Percentiles rank a stretch among this genome's conserved stretches.
These are phyloP conservation scores for Drosophila pachea DNA, from an alignment of 1,140 invertebrate species.

Conservation along the genomic window DNA sequence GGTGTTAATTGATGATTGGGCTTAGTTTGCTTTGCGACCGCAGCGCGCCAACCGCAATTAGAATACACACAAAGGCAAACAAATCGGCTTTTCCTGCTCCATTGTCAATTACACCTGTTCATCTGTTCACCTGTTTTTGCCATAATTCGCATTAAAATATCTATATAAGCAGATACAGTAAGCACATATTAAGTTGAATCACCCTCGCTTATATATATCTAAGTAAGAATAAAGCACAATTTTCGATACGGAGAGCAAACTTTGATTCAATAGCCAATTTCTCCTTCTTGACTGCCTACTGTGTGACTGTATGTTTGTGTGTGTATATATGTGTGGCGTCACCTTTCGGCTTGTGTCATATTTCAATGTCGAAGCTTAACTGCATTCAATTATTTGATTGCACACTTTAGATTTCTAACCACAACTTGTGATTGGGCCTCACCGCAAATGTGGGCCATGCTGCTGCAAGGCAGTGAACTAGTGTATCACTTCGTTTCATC, in stretches of 20 bases:
- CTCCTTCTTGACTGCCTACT: neutral
- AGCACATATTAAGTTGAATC: neutral
- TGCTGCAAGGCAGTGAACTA: too few relatives aligned
- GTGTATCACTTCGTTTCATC: too few relatives aligned
- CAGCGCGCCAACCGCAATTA: slow-evolving; percentile 19
- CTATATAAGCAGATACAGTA: neutral
- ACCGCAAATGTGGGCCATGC: slow-evolving; percentile 5
- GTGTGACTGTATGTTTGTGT: neutral
- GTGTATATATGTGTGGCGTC: slow-evolving; percentile 6
- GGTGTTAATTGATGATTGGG: slow-evolving; percentile 36
- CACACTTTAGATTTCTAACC: too few relatives aligned
- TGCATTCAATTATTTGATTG: slow-evolving; percentile 6
- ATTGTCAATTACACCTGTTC: slow-evolving; percentile 22
- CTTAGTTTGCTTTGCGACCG: slow-evolving; percentile 12
- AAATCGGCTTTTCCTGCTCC: neutral
- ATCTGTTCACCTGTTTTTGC: slow-evolving; percentile 15
- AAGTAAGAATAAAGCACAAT: too few relatives aligned
- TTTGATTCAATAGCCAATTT: too few relatives aligned
- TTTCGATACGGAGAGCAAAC: too few relatives aligned
- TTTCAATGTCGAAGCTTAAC: slow-evolving; percentile 2
- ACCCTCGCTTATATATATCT: too few relatives aligned
- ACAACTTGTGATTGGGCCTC: neutral
- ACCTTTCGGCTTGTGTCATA: slow-evolving; percentile 1
- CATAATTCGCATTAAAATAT: slow-evolving; percentile 13
- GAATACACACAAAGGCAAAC: slow-evolving; percentile 2